Evolutionary conservation across 2,113 vertebrate species (phyloP).

Genomic region (Podilymbus podiceps): DNA sequence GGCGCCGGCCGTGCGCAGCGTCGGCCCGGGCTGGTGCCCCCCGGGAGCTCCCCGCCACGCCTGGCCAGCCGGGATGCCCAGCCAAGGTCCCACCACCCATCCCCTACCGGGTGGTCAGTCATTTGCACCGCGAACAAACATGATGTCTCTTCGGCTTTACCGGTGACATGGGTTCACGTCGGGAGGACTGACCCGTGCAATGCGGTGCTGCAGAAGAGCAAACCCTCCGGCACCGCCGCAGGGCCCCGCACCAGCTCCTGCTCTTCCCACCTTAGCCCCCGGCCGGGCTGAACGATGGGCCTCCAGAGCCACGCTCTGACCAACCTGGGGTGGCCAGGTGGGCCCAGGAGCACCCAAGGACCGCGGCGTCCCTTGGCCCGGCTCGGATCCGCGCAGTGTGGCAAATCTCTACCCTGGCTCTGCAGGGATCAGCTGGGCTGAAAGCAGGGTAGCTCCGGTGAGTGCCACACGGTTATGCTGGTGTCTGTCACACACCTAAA

Average conservation of each 20-base stretch:
- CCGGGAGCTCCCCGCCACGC: background rate
- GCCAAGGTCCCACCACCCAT: no score
- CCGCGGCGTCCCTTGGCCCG: rapidly evolving
- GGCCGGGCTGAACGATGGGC: background rate
- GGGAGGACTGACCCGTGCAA: background rate
- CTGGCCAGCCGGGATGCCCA: rapidly evolving
- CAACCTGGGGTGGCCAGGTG: background rate
- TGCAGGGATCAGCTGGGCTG: rapidly evolving
- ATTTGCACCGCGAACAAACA: background rate
- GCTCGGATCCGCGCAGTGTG: background rate
- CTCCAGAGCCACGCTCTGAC: background rate
- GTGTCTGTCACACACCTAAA: background rate
- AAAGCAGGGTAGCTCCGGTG: background rate
- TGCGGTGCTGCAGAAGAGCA: background rate
- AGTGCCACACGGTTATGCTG: no score
- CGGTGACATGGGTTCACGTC: rapidly evolving
- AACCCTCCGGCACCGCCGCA: background rate
- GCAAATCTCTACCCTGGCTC: background rate
- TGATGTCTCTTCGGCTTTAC: background rate
- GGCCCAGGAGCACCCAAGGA: rapidly evolving
- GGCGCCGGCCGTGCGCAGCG: rapidly evolving
- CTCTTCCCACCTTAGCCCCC: background rate
- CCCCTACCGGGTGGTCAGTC: rapidly evolving
- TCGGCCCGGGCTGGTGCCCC: background rate
- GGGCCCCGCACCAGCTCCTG: background rate